Base-by-base conservation (phyloP, 2,113 vertebrate species). In the Euleptes europaea region DNA sequence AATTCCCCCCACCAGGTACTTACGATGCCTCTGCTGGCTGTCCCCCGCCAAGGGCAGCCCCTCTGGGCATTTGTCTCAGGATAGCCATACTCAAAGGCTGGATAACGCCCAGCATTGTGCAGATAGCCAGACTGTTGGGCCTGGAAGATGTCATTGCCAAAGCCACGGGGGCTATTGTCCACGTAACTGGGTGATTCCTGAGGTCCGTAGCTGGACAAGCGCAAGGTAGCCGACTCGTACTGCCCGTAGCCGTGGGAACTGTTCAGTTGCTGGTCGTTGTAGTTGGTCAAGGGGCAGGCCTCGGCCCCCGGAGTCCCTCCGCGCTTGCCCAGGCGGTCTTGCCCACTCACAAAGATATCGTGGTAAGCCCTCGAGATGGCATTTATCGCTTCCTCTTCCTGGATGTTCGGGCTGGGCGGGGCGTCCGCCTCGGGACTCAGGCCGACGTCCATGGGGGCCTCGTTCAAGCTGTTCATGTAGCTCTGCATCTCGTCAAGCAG, bases 401-500 rank as follows among this genome's bases (percentile, higher is more conserved):
- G 0, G 96, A 96, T 84, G 93, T 97, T 75, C 85, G 95, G 65
- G 95, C 95, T 87, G 94, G 95, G 72, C 89, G 91, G 33, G 95
- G 91, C 23, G 94, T 96, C 78, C 33, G 65, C 89, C 83, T 95
- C 94, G 47, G 92, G 83, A 0, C 86, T 90, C 81, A 94, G 92
- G 33, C 88, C 82, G 17, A 87, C 82, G 38, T 91, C 95, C 86
- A 97, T 92, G 82, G 97, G 96, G 70, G 93, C 94, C 91, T 97
- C 97, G 60, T 96, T 96, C 95, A 97, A 95, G 93, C 97, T 96
- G 88, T 96, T 97, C 97, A 98, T 97, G 90, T 96, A 96, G 21
- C 95, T 97, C 91, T 97, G 97, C 97, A 98, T 98, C 92, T 98
- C 97, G 0, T 97, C 97, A 35, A 98, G 90, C 96, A 98, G 97